These are phyloP conservation scores for Cirrhinus molitorella DNA, from an alignment of 2,797 vertebrate species.

Conservation along the genomic window DNA sequence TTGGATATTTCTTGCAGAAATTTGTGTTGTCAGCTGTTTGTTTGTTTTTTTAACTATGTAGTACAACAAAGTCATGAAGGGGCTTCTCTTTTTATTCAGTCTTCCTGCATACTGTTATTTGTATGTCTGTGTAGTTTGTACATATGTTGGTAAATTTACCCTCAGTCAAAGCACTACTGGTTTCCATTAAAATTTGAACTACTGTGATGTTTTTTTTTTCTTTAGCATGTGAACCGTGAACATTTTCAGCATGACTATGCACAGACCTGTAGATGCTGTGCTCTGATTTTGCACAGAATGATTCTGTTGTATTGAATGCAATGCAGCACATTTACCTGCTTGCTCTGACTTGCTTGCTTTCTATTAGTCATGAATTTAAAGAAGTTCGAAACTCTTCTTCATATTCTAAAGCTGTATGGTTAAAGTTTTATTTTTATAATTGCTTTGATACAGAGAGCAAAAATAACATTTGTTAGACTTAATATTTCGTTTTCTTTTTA, in stretches of 20 bases:
- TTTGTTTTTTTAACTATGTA: constrained; percentile 73
- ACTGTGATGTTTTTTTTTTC: constrained; percentile 64
- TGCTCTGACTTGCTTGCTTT: constrained; percentile 70
- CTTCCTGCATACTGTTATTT: constrained; percentile 74
- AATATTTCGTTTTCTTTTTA: constrained; percentile 66
- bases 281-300: constrained; percentile 71
- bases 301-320: constrained; percentile 65
- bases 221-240: constrained; percentile 82
- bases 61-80: constrained; percentile 66
- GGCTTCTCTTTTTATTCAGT: constrained; percentile 66
- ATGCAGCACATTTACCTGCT: constrained; percentile 62
- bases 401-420: constrained; percentile 70
- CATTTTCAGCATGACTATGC: constrained; percentile 83
- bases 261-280: constrained; percentile 72
- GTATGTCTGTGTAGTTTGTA: constrained; percentile 68
- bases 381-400: constrained; percentile 63
- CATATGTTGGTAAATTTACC: constrained; percentile 65
- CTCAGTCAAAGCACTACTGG: constrained; percentile 60
- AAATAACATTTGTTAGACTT: constrained; percentile 67
- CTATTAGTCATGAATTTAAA: constrained; percentile 66
- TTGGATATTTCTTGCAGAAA: constrained; percentile 6
- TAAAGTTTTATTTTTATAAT: constrained; percentile 86
- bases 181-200: constrained; percentile 65
- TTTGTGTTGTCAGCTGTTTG: constrained; percentile 67
- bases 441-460: constrained; percentile 82